phyloP scores from a whole-genome alignment of 2,888 invertebrate genomes.

The Ennomos erosarius region DNA sequence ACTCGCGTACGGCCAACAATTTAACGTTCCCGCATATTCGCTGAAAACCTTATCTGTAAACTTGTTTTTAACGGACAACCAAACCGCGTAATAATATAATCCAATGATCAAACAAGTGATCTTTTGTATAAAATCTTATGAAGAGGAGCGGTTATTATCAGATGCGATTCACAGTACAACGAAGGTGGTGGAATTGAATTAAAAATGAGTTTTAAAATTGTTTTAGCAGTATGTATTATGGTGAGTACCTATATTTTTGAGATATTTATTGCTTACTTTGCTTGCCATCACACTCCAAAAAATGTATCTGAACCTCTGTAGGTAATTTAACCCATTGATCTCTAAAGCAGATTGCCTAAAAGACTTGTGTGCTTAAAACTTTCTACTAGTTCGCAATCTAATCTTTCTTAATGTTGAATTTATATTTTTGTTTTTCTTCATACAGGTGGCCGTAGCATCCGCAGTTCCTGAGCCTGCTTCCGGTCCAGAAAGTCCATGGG shows the following conservation, averaged over 20 bases:
- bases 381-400: no score
- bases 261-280: no score
- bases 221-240: slow-evolving; percentile 63
- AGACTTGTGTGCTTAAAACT: no score
- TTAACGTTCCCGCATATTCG: no score
- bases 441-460: no score
- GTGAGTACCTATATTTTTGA: slow-evolving; percentile 56
- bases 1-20: no score
- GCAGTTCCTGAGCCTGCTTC: no score
- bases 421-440: no score
- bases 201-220: slow-evolving; percentile 70
- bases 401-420: no score
- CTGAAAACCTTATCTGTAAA: slow-evolving; percentile 64
- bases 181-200: slow-evolving; percentile 34
- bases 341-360: no score
- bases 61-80: slow-evolving; percentile 47
- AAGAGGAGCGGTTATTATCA: slow-evolving; percentile 42
- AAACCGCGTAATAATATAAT: slow-evolving; percentile 52
- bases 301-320: background rate
- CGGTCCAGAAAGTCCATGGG: no score
- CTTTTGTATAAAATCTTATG: slow-evolving; percentile 61
- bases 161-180: slow-evolving; percentile 48
- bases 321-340: no score
- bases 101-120: slow-evolving; percentile 56
- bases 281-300: background rate